Base-by-base conservation (phyloP, 2,113 vertebrate species). In the Telmatochromis brachygnathus region DNA sequence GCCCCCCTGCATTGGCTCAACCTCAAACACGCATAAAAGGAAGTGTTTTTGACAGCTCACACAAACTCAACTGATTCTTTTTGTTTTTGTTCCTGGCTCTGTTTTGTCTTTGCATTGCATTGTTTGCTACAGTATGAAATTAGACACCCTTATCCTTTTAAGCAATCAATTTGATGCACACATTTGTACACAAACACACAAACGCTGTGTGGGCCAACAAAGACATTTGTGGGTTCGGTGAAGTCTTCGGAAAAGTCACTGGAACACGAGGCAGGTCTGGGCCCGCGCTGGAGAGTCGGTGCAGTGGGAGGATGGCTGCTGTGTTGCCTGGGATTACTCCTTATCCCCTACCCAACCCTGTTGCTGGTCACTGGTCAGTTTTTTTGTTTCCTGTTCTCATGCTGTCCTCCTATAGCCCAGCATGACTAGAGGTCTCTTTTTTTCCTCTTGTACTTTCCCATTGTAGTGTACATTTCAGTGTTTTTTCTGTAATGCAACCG, bases 181-280 rank as follows among this genome's bases (percentile, higher is more conserved):
- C 11, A 21, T 73, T 65, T 51, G 51, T 75, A 37, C 51, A 42
- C 30, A 70, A 77, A 87, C 84, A 82, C 26, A 21, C 51, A 56
- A 70, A 10, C 7, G 10, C 51, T 77, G 89, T 80, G 88, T 70
- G 39, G 60, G 75, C 84, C 68, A 85, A 90, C 84, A 83, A 39
- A 87, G 45, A 62, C 83, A 80, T 89, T 87, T 90, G 88, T 70
- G 80, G 87, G 89, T 90, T 92, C 54, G 85, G 49, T 73, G 62
- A 45, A 79, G 70, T 85, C 85, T 85, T 15, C 6, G 30, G 54
- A 86, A 85, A 83, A 91, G 73, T 60, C 68, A 30, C 75, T 82
- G 82, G n/a, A 54, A 54, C 51, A 54, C 5, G n/a, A 54, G n/a
- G 51, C n/a, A 1, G n/a, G n/a, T 54, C 51, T 6, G n/a, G 51